A percentile compares a stretch with the other conserved stretches of the same genome.
phyloP scores from a whole-genome alignment of 2,797 vertebrate species.

The Phoxinus dragarum region DNA sequence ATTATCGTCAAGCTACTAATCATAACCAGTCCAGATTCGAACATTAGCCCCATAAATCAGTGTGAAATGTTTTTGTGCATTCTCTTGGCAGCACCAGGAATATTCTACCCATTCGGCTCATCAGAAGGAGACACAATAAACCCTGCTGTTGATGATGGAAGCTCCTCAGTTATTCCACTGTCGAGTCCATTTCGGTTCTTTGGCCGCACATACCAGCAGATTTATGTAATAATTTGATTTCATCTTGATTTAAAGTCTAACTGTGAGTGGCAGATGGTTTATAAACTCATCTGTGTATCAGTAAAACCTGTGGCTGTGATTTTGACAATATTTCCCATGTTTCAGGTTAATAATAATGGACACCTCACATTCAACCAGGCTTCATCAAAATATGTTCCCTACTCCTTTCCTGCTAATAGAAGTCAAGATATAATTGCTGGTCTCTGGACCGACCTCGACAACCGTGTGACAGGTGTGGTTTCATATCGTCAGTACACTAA shows the following conservation, averaged over 20 bases:
- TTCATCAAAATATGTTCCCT: background rate
- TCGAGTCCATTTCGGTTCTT: background rate
- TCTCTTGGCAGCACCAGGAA: background rate
- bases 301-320: background rate
- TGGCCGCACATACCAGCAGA: background rate
- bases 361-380: conserved; percentile 6
- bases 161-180: background rate
- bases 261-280: background rate
- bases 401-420: background rate
- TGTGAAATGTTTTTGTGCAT: background rate
- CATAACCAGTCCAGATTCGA: background rate
- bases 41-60: background rate
- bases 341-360: conserved; percentile 43
- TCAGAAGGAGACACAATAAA: background rate
- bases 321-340: background rate
- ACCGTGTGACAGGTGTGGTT: conserved; percentile 11
- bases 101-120: background rate
- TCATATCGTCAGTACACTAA: conserved; percentile 55
- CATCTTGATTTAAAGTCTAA: background rate
- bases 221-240: background rate
- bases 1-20: background rate
- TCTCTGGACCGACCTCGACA: conserved; percentile 27
- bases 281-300: too few relatives aligned
- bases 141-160: background rate
- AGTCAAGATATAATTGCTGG: conserved; percentile 10